Conservation (phyloP, 2,113 vertebrate species). For the Oncorhynchus clarkii region DNA sequence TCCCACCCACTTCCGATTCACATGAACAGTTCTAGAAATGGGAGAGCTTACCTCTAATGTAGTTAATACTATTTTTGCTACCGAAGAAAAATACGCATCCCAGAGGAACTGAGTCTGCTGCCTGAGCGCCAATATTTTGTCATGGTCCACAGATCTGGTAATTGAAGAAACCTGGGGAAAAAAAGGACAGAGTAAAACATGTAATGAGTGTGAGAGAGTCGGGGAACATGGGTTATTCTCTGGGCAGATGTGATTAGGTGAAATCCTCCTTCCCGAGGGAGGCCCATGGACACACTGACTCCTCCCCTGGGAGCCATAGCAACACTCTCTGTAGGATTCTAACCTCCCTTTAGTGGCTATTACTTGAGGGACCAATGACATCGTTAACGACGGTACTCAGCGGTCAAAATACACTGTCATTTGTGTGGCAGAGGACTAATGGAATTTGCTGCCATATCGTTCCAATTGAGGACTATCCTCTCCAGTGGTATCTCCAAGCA, state of each 20-base stretch:
- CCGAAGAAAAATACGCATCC: conserved; percentile 81
- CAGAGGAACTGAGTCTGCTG: conserved; percentile 79
- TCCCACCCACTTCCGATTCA: neutral
- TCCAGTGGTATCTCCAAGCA: too few relatives aligned
- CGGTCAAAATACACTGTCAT: too few relatives aligned
- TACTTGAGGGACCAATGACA: neutral
- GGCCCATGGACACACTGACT: neutral
- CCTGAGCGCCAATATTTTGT: conserved; percentile 72
- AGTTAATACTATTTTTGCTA: conserved; percentile 77
- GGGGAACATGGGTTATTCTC: conserved; percentile 41
- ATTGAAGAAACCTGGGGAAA: conserved; percentile 72
- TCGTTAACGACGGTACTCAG: neutral
- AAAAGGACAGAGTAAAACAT: conserved; percentile 12
- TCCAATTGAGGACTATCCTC: too few relatives aligned
- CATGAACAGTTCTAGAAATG: conserved; percentile 6
- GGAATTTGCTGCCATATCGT: too few relatives aligned
- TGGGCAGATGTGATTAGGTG: conserved; percentile 35
- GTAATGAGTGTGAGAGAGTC: conserved; percentile 35
- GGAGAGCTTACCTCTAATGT: conserved; percentile 73
- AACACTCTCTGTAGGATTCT: neutral
- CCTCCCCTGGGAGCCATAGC: neutral
- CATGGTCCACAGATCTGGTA: conserved; percentile 68
- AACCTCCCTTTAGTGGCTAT: neutral
- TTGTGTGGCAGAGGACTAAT: too few relatives aligned
- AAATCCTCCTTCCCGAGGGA: conserved; percentile 16